Evolutionary conservation across 2,113 vertebrate genomes (phyloP).

Genomic region (Seriola dumerili): DNA sequence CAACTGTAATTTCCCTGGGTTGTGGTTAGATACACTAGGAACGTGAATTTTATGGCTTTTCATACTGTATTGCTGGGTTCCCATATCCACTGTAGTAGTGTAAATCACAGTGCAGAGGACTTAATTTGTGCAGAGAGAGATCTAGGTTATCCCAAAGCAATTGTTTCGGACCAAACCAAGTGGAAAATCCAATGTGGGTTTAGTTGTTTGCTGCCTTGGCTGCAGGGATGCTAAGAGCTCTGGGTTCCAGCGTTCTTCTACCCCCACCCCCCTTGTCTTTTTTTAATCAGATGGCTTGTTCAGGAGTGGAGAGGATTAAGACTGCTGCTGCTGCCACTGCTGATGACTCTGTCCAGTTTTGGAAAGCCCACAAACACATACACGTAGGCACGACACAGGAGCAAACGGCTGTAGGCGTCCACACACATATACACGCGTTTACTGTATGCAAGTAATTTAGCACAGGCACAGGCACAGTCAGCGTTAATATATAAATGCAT

Average conservation of each 20-base stretch:
- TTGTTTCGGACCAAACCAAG: constrained; percentile 80
- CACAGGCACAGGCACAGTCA: background rate
- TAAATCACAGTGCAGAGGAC: constrained; percentile 61
- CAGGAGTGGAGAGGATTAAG: constrained; percentile 74
- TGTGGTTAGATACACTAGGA: background rate
- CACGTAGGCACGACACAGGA: constrained; percentile 15
- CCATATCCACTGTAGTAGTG: constrained; percentile 32
- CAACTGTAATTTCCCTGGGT: background rate
- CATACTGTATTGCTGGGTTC: background rate
- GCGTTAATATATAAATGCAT: background rate
- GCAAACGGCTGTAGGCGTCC: constrained; percentile 3
- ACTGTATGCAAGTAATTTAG: background rate
- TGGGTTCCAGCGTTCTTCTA: constrained; percentile 53
- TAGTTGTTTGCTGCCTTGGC: constrained; percentile 75
- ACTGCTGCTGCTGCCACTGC: constrained; percentile 60
- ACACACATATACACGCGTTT: background rate
- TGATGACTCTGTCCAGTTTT: constrained; percentile 61
- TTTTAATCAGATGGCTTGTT: constrained; percentile 82
- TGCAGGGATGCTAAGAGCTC: constrained; percentile 67
- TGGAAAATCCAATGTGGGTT: constrained; percentile 78
- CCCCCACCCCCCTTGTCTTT: constrained; percentile 54
- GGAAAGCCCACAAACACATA: constrained; percentile 51
- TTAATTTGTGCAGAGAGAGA: constrained; percentile 69
- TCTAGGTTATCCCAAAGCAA: constrained; percentile 82
- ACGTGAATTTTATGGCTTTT: background rate